Evolutionary conservation across 2,113 vertebrate genomes (phyloP), one percentile per base, ranked within the genome.

Genomic region (Trogon melanurus): DNA sequence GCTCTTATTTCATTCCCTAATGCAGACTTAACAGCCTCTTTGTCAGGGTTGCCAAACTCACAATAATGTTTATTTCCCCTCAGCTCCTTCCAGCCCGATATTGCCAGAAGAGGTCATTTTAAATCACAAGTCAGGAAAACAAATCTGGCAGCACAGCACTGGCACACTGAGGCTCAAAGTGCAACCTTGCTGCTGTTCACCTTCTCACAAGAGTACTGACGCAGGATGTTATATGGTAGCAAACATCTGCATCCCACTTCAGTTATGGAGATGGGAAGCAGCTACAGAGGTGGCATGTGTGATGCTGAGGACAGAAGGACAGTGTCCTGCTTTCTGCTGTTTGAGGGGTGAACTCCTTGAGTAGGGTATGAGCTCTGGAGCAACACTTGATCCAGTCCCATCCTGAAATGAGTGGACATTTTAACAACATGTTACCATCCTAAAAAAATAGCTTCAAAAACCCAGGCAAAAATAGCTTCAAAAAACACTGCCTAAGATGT

Each of bases 111-210:
- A 86, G 22, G 57, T 60, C 21, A 30, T 16, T 79, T 71, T 16
- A 11, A 9, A 38, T 25, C 51, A 23, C 41, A 44, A 45, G 19
- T 22, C 13, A 62, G 53, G 65, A 57, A 45, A 66, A 62, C 22
- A 66, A 79, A 23, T 36, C 36, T 21, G 36, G 26, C 17, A 54
- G 36, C 5, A 34, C 3, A 22, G 6, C 3, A 10, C 8, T 5
- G 7, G 26, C 16, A 4, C 3, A 8, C 4, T 29, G 32, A 85
- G 26, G 70, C n/a, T 74, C 26, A 2, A 2, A 3, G 21, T 25
- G 13, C 15, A 47, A 22, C 10, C 0, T 0, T 3, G 10, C 4
- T 12, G 6, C 21, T 45, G 10, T 2, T 78, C 12, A 4, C 11
- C 57, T 92, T 61, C 6, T 1, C 30, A 36, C 18, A 38, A 22